These are phyloP conservation scores for Neomonachus schauinslandi DNA, from an alignment of 2,113 vertebrate genomes.

Conservation along the genomic window DNA sequence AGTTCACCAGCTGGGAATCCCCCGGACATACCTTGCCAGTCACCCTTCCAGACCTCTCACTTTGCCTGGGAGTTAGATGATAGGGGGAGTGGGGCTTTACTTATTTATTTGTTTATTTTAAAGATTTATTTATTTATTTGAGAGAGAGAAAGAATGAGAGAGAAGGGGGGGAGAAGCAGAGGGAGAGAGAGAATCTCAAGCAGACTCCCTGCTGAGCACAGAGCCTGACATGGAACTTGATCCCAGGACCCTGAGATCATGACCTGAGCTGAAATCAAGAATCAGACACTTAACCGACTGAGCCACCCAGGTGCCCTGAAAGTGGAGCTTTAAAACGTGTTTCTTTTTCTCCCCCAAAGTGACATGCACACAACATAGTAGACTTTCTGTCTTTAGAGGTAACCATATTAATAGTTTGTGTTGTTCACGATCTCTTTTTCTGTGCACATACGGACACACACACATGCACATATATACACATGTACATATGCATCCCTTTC, in stretches of 20 bases:
- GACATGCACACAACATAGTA: not conserved
- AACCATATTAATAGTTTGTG: too few species aligned
- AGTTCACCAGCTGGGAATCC: not conserved
- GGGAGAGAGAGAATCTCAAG: not conserved
- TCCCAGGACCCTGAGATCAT: not conserved
- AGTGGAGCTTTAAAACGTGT: not conserved
- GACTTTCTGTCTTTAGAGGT: not conserved
- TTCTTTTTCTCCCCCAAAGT: not conserved
- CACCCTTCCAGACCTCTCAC: not conserved
- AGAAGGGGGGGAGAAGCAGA: too few species aligned
- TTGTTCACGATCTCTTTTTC: not conserved
- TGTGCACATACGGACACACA: not conserved
- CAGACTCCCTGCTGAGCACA: not conserved
- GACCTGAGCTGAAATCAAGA: not conserved
- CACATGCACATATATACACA: rapidly evolving
- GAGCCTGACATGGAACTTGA: not conserved
- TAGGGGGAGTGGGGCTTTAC: not conserved
- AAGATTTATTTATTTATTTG: not conserved
- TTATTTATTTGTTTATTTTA: not conserved
- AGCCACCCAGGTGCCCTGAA: not conserved
- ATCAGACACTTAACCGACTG: not conserved
- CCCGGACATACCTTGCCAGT: rapidly evolving
- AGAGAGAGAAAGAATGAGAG: not conserved
- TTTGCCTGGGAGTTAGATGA: not conserved
- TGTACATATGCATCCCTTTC: not conserved